Base-by-base conservation (phyloP, 2,113 vertebrate genomes). In the Campylomormyrus tamandua region DNA sequence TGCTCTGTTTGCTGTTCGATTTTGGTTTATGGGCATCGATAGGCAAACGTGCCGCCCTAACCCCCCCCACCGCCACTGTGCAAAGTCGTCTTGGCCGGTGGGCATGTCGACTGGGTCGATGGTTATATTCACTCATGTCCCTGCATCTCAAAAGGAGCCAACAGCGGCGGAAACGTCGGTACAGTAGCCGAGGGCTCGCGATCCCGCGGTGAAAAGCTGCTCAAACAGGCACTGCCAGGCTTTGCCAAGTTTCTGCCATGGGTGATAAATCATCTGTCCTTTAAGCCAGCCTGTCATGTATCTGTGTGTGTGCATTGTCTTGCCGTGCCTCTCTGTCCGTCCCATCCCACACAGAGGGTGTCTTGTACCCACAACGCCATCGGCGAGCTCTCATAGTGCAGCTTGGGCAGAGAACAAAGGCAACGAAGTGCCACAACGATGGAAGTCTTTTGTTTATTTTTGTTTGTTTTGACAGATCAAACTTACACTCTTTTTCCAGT, bases 201-300 rank as follows among this genome's bases (percentile, higher is more conserved):
- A 31, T 85, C 90, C 93, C 90, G 93, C 90, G 66, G 91, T 92
- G 89, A 94, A 92, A 92, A n/a, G 50, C 89, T 88, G 35, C 90
- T 89, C 80, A 48, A 85, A 88, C 90, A 84, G 48, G 88, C 80
- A 45, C 35, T 42, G 88, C 49, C 70, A 56, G 39, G 88, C 89
- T 53, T 80, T 93, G 84, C 87, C 89, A 89, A 89, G 53, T 88
- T 89, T 84, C 62, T 42, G 42, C 35, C 88, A 87, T 90, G 74
- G 89, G 87, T 87, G 50, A 42, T 93, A 91, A 92, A 94, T 93
- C 89, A 92, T 74, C 92, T 89, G 8, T 49, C 31, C 84, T 88
- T 91, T 93, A 45, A 93, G 74, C 74, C 35, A 80, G 4, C 90
- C 66, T 91, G 88, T 87, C 90, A 91, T 83, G 91, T 87, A 92